phyloP scores from a whole-genome alignment of 1,140 invertebrate species.

The fruit fly (Drosophila melanogaster) region Release_6_plus_ISO1_MT NT_033779.5:18870501-18871000 shows the following conservation, averaged over 20 bases:
- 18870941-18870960: background rate
- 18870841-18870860: constrained; percentile 1
- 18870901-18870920: background rate
- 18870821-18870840: constrained; percentile 8
- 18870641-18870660: background rate
- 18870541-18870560: constrained; percentile 45
- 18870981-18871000: background rate
- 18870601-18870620: constrained; percentile 71
- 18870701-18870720: constrained; percentile 17
- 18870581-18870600: constrained; percentile 69
- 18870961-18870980: background rate
- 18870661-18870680: constrained; percentile 10
- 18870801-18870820: background rate
- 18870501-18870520: constrained; percentile 65
- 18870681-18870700: constrained; percentile 30
- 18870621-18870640: constrained; percentile 35
- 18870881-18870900: background rate
- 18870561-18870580: constrained; percentile 81
- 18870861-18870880: background rate
- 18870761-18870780: constrained; percentile 31
- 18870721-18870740: constrained; percentile 69
- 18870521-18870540: constrained; percentile 44
- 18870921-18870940: background rate
- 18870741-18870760: constrained; percentile 80
- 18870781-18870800: constrained; percentile 23